Conservation (phyloP, 2,797 vertebrate genomes). For the Sarcoramphus papa region DNA sequence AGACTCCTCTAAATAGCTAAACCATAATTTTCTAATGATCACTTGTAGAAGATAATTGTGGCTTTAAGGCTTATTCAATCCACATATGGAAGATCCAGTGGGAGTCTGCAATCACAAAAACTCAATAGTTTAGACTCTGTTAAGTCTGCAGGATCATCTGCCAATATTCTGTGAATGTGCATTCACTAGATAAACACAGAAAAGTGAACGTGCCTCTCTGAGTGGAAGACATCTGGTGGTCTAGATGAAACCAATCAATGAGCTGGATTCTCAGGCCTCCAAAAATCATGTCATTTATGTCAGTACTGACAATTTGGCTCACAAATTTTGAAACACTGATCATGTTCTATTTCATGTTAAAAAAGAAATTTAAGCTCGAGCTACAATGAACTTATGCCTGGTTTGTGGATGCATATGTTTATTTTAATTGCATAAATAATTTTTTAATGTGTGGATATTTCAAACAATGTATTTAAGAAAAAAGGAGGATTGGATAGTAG, state of each 20-base stretch:
- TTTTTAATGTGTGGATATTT: neutral
- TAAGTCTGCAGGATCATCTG: neutral
- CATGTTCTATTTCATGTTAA: neutral
- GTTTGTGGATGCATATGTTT: accelerated
- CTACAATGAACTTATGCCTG: neutral
- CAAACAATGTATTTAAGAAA: neutral
- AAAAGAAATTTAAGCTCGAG: neutral
- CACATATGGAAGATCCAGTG: neutral
- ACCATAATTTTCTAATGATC: neutral
- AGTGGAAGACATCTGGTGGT: neutral
- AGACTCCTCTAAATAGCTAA: neutral
- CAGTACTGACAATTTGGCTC: neutral
- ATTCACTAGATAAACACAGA: neutral
- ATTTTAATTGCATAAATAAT: neutral
- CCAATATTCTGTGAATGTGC: no score
- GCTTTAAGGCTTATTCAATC: neutral
- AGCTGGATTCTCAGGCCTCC: neutral
- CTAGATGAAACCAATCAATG: neutral
- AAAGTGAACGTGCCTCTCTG: neutral
- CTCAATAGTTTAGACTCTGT: neutral
- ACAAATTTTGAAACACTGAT: neutral
- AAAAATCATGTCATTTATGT: neutral
- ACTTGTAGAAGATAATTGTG: neutral
- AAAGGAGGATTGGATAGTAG: neutral
- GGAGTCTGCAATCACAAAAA: neutral